Conservation (phyloP, 2,797 vertebrate genomes). For the Varecia variegata region DNA sequence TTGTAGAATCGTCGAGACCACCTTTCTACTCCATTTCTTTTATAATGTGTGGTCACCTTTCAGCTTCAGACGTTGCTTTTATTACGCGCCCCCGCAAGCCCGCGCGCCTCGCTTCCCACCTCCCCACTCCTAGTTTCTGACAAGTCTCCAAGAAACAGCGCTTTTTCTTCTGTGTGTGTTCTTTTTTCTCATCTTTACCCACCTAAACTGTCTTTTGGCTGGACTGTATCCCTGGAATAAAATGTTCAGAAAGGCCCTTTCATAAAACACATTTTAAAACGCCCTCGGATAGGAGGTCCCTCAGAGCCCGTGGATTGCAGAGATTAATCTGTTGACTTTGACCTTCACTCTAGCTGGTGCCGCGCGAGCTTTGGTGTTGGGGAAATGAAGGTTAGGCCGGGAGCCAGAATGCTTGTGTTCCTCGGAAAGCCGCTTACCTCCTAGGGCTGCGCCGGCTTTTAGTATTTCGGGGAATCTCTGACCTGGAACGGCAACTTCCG, state of each 20-base stretch:
- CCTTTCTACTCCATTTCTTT: neutral
- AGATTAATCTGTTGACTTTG: neutral
- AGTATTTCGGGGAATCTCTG: neutral
- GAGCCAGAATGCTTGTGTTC: neutral
- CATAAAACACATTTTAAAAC: neutral
- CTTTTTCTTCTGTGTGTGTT: neutral
- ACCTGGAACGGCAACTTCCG: neutral
- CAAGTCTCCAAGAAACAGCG: neutral
- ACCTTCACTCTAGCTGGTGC: neutral
- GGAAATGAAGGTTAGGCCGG: neutral
- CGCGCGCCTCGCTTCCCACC: neutral
- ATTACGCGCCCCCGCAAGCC: neutral
- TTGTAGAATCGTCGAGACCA: neutral
- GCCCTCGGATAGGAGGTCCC: neutral
- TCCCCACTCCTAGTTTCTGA: neutral
- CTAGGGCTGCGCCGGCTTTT: neutral
- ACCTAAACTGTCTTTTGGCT: neutral
- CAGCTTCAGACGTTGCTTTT: neutral
- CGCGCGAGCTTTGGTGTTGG: neutral
- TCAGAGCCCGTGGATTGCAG: neutral
- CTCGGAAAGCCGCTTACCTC: neutral
- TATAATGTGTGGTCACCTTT: neutral
- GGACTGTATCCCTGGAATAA: neutral
- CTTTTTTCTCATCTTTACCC: neutral
- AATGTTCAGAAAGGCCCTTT: neutral